Evolutionary conservation across 2,113 vertebrate genomes (phyloP).

Genomic region (Dasyprocta punctata): DNA sequence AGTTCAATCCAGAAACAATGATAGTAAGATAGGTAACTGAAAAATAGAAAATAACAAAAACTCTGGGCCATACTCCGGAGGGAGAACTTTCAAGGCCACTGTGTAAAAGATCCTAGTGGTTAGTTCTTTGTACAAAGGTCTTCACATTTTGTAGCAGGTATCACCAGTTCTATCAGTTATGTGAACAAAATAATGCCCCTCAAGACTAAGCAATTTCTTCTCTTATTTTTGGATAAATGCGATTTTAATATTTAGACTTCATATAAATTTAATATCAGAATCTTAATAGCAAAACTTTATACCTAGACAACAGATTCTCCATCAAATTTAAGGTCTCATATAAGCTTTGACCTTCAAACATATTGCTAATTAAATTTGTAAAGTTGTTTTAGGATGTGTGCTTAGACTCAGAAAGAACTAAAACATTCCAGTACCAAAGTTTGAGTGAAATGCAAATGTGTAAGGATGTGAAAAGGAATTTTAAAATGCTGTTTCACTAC

Average conservation of each 20-base stretch:
- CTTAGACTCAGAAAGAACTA: background rate
- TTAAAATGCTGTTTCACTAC: background rate
- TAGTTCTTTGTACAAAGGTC: background rate
- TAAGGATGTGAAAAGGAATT: conserved; percentile 41
- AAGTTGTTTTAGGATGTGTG: background rate
- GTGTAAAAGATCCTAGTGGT: background rate
- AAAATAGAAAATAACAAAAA: background rate
- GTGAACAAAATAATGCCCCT: background rate
- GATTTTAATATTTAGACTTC: background rate
- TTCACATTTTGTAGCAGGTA: background rate
- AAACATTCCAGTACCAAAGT: conserved; percentile 7
- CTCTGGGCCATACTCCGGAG: background rate
- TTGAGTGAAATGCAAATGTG: conserved; percentile 49
- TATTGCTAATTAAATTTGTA: conserved; percentile 7
- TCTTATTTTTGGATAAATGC: background rate
- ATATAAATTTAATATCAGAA: background rate
- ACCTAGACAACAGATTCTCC: background rate
- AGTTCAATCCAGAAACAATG: conserved; percentile 18
- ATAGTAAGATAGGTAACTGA: background rate
- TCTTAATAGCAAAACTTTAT: conserved; percentile 29
- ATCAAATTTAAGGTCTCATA: background rate
- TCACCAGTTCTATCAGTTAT: background rate
- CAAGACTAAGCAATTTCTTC: background rate
- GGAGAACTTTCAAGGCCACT: background rate
- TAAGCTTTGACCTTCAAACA: conserved; percentile 10